A percentile compares a stretch with the other conserved stretches of the same genome.
phyloP scores from a whole-genome alignment of 92 coral and sea anemone genomes.

The Isaurus tuberculatus region DNA sequence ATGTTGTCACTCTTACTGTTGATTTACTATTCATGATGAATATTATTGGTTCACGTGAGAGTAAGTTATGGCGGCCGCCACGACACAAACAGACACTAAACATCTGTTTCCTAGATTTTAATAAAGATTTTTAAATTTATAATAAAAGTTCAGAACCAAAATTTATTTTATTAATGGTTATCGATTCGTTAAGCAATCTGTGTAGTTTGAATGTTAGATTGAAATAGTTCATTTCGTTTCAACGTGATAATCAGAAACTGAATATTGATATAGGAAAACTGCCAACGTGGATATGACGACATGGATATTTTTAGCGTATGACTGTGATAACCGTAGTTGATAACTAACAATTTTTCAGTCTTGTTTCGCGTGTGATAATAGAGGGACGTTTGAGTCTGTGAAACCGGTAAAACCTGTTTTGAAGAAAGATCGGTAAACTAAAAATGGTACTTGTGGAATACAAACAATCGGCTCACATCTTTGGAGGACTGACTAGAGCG shows the following conservation, averaged over 20 bases:
- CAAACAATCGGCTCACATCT: constrained; percentile 34
- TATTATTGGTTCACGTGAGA: not conserved
- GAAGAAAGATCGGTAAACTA: not conserved
- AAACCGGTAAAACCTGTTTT: constrained; percentile 41
- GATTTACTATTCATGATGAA: not conserved
- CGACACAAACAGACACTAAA: not conserved
- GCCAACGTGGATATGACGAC: constrained; percentile 51
- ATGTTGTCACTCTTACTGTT: not conserved
- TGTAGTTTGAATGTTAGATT: not conserved
- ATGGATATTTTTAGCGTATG: constrained; percentile 27
- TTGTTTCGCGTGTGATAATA: constrained; percentile 22
- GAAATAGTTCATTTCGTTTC: not conserved
- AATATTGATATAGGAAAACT: not conserved
- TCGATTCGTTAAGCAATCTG: not conserved
- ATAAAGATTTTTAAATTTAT: not conserved
- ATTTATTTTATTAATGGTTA: not conserved
- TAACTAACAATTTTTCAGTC: not conserved
- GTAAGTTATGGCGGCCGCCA: not conserved
- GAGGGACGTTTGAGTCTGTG: constrained; percentile 12
- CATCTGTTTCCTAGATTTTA: not conserved
- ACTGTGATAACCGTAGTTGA: not conserved
- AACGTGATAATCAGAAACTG: constrained; percentile 10
- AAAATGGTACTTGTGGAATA: constrained; percentile 33
- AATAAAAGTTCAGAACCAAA: not conserved
- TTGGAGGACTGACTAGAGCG: constrained; percentile 18